Base-by-base conservation (phyloP, 64 coral and sea anemone species). In the Dendrophyllia cribrosa region DNA sequence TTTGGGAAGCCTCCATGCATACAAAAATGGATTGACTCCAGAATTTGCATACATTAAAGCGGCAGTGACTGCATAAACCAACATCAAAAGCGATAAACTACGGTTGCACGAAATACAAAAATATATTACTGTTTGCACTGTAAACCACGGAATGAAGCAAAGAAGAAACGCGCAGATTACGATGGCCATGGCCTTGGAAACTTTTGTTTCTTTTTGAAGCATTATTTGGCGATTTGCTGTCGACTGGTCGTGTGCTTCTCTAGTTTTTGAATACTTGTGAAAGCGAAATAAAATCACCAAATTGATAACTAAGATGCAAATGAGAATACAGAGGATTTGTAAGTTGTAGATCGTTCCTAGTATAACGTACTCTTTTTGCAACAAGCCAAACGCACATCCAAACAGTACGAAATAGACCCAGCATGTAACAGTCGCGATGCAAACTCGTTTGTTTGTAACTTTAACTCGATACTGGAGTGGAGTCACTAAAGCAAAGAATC, bases 1-100 rank as follows among this genome's bases (percentile, higher is more conserved):
- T 13, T 75, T 83, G 13, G 89, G 89, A 60, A 91, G 44, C 23
- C 89, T 78, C 67, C 78, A 91, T 21, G 78, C 52, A 48, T 83
- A 91, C 60, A 84, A 65, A 5, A 84, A 9, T 51, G 80, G 80
- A 61, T 91, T 91, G 14, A 91, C 23, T 49, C 78, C 70, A 8
- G 78, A 91, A 15, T 75, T 74, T 47, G 74, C 72, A 45, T 75
- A 24, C 5, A 45, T 73, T n/a, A 87, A 26, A 55, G 23, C 25
- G 17, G 51, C 20, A 21, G 72, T 75, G 6, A 88, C 25, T 62
- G 69, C 43, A 72, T 46, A 24, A 61, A 43, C 45, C 12, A 58
- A 44, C 47, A 62, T 61, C 6, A 88, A 58, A 12, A 25, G 16
- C 44, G 16, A 48, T 14, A 74, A 53, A 65, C 76, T 22, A 17